Evolutionary conservation across 2,888 invertebrate species (phyloP), one percentile per base, ranked within the genome.

Genomic region (Cryptus viduatorius): DNA sequence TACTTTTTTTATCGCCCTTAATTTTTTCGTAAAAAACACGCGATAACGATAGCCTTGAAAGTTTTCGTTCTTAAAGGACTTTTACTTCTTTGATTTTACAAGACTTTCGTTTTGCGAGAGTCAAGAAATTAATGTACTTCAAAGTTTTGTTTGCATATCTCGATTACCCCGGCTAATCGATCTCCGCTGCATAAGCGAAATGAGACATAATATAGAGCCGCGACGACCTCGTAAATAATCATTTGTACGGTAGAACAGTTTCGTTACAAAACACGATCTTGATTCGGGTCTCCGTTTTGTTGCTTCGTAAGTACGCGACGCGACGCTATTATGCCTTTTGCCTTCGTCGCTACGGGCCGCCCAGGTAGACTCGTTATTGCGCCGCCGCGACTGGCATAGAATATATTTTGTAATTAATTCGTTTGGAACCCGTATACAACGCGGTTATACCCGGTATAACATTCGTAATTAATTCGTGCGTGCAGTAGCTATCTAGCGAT

Each of bases 201-300:
- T 89, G 88, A 90, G 89, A 84, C 86, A 88, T 90, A 89, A 91
- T 91, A 89, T 90, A 91, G 88, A 90, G 88, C 87, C 89, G 79
- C 75, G 89, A 82, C 85, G 77, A 68, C 86, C 88, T 91, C 91
- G 89, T 92, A 92, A 92, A 92, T 92, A 92, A 90, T 92, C 92
- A 91, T 92, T 92, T 92, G 91, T 89, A 89, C 88, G 81, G 68
- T 73, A 73, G 81, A 77, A 76, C 78, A 8, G 64, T 73, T 82
- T 83, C 78, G 88, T 89, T 88, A 86, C 89, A 89, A 37, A 64
- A 76, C 75, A 65, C 75, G 14, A 65, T 64, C 81, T 65, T 75
- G 84, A 84, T 82, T 82, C 50, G 69, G 29, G 59, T 29, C 14
- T n/a, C 48, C 48, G n/a, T 48, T 14, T 48, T 48, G 48, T 48